Evolutionary conservation across 2,113 vertebrate species (phyloP).

Genomic region (Elephas maximus): DNA sequence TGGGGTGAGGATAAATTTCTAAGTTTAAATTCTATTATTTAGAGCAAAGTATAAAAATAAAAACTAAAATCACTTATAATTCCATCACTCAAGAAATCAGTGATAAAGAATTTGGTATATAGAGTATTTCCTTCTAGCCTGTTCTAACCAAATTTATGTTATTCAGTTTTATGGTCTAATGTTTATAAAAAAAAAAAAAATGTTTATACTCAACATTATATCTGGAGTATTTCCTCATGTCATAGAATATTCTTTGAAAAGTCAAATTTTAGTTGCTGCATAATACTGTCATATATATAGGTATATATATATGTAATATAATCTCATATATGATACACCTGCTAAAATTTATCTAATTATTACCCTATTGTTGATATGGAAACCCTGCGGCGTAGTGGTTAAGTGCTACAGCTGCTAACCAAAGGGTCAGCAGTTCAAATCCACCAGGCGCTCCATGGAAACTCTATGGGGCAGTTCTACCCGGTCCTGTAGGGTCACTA

Average conservation of each 20-base stretch:
- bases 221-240: background rate
- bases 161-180: background rate
- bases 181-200: too few species aligned
- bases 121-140: background rate
- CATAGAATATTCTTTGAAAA: background rate
- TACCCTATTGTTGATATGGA: background rate
- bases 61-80: background rate
- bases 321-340: too few species aligned
- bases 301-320: too few species aligned
- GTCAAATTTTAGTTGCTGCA: background rate
- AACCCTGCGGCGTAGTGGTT: too few species aligned
- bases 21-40: background rate
- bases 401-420: too few species aligned
- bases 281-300: background rate
- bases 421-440: too few species aligned
- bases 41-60: background rate
- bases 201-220: background rate
- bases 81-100: background rate
- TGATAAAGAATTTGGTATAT: background rate
- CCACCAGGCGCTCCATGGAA: too few species aligned
- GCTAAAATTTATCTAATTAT: background rate
- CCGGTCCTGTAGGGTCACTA: too few species aligned
- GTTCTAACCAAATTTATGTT: background rate
- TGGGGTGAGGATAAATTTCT: background rate
- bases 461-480: too few species aligned